Percentiles rank a stretch among this genome's conserved stretches.
Evolutionary conservation across 2,888 invertebrate genomes (phyloP).

Genomic region (Caenorhabditis angaria): DNA sequence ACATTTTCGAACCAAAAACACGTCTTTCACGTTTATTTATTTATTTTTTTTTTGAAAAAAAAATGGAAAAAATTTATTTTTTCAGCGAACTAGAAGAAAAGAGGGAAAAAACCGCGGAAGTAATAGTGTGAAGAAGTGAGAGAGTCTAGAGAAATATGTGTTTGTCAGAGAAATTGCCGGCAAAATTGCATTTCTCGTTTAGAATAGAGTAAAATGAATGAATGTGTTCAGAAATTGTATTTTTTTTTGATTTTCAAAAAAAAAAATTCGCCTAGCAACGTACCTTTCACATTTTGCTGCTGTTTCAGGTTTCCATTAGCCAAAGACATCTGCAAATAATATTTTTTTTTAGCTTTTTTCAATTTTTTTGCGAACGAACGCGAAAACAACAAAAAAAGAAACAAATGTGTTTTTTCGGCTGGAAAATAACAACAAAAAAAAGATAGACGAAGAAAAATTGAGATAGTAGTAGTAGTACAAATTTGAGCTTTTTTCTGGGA

Average conservation of each 20-base stretch:
- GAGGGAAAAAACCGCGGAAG: neutral
- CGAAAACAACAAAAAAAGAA: neutral
- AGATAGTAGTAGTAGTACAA: too few relatives aligned
- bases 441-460: neutral
- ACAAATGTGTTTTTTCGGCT: neutral
- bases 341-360: neutral
- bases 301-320: neutral
- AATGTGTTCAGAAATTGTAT: too few relatives aligned
- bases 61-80: too few relatives aligned
- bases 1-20: neutral
- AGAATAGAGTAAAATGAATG: too few relatives aligned
- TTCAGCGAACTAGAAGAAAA: slow-evolving; percentile 6
- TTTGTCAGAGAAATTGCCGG: neutral
- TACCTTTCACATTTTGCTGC: too few relatives aligned
- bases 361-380: too few relatives aligned
- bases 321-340: neutral
- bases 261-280: too few relatives aligned
- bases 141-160: neutral
- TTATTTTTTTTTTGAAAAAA: too few relatives aligned
- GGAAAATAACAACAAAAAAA: neutral
- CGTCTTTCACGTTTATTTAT: too few relatives aligned
- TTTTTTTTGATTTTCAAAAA: too few relatives aligned
- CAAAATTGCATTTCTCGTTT: too few relatives aligned
- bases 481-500: too few relatives aligned
- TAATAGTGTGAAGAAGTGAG: neutral